phyloP scores from a whole-genome alignment of 2,113 vertebrate species.

The Lamprologus sp. region DNA sequence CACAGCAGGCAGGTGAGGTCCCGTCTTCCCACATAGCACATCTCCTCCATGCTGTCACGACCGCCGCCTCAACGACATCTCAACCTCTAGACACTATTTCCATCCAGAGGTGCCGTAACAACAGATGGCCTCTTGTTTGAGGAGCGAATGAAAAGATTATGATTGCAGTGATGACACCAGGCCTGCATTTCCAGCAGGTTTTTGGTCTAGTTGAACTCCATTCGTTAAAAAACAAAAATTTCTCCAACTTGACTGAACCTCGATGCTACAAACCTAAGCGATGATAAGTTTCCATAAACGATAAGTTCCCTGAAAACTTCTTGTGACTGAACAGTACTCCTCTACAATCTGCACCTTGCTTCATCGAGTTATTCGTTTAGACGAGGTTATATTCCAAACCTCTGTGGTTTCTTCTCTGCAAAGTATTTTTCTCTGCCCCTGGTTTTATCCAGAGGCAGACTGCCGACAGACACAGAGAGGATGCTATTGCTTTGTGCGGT shows the following conservation, averaged over 20 bases:
- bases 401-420: not conserved
- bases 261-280: not conserved
- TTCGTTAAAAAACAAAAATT: not conserved
- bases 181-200: not conserved
- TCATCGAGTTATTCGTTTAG: not conserved
- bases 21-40: slow-evolving; percentile 64
- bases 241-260: not conserved
- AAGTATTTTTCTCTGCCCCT: not conserved
- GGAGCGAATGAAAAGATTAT: not conserved
- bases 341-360: not conserved
- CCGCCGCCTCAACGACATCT: not conserved
- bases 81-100: not conserved
- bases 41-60: slow-evolving; percentile 55
- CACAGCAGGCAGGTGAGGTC: slow-evolving; percentile 61
- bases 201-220: not conserved
- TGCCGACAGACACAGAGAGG: slow-evolving; percentile 2
- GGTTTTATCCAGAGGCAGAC: slow-evolving; percentile 5
- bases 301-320: not conserved
- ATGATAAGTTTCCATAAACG: not conserved
- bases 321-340: not conserved
- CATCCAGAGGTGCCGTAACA: not conserved
- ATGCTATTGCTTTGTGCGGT: slow-evolving; percentile 25
- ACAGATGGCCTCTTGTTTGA: not conserved
- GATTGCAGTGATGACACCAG: not conserved
- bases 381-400: not conserved